These are phyloP conservation scores for Hypomecis punctinalis DNA, from an alignment of 2,888 invertebrate genomes.

Conservation along the genomic window DNA sequence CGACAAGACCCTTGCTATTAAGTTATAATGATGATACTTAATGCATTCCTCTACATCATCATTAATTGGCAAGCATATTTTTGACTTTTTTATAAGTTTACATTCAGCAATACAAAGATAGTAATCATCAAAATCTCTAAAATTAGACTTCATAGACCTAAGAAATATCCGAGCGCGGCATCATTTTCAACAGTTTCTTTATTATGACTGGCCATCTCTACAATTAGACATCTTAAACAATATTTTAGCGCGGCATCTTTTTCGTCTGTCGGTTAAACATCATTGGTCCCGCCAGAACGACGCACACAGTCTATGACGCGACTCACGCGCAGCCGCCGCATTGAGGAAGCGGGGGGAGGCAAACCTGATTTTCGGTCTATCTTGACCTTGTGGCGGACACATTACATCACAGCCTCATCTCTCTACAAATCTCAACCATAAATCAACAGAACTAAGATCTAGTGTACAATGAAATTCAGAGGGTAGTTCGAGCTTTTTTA, in stretches of 20 bases:
- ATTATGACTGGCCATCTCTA: too few species aligned
- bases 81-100: too few species aligned
- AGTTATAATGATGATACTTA: too few species aligned
- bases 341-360: constrained; percentile 48
- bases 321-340: constrained; percentile 45
- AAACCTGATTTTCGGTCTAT: constrained; percentile 85
- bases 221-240: too few species aligned
- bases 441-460: neutral
- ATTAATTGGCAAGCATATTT: too few species aligned
- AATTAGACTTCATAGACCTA: too few species aligned
- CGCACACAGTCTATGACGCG: constrained; percentile 39
- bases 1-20: too few species aligned
- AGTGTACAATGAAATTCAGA: constrained; percentile 27
- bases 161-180: too few species aligned
- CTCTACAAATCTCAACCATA: constrained; percentile 49
- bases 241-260: neutral
- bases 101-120: too few species aligned
- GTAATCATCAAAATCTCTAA: too few species aligned
- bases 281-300: neutral
- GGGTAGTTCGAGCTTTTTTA: constrained; percentile 41
- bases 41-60: too few species aligned
- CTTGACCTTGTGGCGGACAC: constrained; percentile 79
- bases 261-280: neutral
- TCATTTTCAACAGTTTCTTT: too few species aligned
- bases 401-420: constrained; percentile 78